These are phyloP conservation scores for Panagrolaimus sp. DNA, from an alignment of 1,140 invertebrate genomes.

Conservation along the genomic window DNA sequence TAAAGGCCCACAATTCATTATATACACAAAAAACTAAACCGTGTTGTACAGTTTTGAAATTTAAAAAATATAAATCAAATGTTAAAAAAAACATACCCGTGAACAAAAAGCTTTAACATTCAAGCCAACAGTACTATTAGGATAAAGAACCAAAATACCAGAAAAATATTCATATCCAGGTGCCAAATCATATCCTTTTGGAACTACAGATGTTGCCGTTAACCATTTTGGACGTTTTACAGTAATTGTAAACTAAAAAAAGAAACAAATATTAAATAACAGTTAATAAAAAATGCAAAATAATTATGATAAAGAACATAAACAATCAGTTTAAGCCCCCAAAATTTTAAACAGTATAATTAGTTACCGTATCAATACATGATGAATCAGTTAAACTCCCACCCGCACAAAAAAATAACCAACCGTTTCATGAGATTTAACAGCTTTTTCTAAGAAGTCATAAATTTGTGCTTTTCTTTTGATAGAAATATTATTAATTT, in stretches of 20 bases:
- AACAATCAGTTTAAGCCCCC: too few species aligned
- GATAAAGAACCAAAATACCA: conserved; percentile 18
- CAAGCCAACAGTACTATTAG: conserved; percentile 15
- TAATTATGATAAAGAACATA: too few species aligned
- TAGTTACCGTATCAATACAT: too few species aligned
- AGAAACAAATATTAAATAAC: not conserved
- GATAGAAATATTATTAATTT: conserved; percentile 7
- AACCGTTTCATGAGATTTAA: conserved; percentile 1
- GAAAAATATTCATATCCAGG: conserved; percentile 19
- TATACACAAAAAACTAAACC: too few species aligned
- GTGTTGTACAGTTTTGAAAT: not conserved
- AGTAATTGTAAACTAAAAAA: conserved; percentile 20
- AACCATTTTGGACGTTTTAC: conserved; percentile 21
- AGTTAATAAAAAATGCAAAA: not conserved
- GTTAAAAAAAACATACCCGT: conserved; percentile 11
- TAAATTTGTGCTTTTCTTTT: conserved; percentile 5
- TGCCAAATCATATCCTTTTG: conserved; percentile 19
- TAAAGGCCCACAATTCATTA: too few species aligned
- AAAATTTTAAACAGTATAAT: too few species aligned
- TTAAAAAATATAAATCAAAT: not conserved
- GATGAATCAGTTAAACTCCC: not conserved
- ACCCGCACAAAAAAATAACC: too few species aligned
- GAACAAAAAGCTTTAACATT: conserved; percentile 15
- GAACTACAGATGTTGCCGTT: conserved; percentile 7
- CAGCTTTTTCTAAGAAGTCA: not conserved